Conservation (phyloP, 2,113 vertebrate species). For the Brachyhypopomus occidentalis region DNA sequence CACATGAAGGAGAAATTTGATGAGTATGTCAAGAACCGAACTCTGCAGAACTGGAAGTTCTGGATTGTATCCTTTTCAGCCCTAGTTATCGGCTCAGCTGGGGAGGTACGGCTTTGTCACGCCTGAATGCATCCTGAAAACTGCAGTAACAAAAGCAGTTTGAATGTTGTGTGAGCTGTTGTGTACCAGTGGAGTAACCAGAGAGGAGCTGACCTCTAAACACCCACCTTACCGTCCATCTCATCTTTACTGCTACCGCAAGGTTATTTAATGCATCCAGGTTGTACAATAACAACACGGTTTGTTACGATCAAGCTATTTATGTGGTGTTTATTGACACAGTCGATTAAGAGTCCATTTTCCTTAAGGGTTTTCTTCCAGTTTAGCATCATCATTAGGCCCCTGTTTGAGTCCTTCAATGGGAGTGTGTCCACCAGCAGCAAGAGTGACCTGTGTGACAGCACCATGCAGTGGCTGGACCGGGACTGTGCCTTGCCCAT, state of each 20-base stretch:
- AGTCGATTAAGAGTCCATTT: not conserved
- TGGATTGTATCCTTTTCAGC: constrained; percentile 93
- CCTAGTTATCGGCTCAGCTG: not conserved
- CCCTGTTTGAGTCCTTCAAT: constrained; percentile 94
- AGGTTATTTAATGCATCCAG: too few species aligned
- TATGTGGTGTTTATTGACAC: too few species aligned
- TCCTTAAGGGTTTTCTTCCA: constrained; percentile 61
- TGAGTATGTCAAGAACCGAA: constrained; percentile 88
- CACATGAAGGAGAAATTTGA: constrained; percentile 88
- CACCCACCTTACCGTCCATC: too few species aligned
- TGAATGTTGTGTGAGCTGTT: too few species aligned
- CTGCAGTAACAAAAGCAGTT: not conserved
- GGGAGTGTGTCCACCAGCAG: constrained; percentile 86
- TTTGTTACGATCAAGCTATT: too few species aligned
- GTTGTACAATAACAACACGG: too few species aligned
- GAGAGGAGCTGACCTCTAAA: too few species aligned
- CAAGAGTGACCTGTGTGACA: constrained; percentile 84
- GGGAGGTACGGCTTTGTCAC: too few species aligned
- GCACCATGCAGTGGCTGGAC: constrained; percentile 87
- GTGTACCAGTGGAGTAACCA: too few species aligned
- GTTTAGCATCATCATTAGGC: constrained; percentile 96
- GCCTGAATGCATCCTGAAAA: not conserved
- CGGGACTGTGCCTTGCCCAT: constrained; percentile 87
- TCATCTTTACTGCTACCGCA: too few species aligned
- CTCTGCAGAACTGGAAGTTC: constrained; percentile 96